phyloP scores from a whole-genome alignment of 2,797 vertebrate genomes.

The Eulemur coronatus region DNA sequence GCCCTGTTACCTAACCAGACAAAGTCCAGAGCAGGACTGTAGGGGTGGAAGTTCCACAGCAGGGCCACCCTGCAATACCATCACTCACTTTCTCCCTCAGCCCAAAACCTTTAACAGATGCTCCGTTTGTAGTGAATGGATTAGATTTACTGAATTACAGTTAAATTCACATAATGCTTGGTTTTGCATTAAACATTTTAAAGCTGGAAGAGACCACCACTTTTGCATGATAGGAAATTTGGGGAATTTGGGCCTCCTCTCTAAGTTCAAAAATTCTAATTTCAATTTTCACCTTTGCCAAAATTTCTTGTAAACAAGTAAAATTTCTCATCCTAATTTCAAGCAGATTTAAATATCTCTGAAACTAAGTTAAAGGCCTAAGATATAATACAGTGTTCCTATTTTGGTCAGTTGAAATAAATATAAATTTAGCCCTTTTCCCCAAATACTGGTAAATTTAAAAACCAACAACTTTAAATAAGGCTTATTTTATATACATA shows the following conservation, averaged over 20 bases:
- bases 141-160: background rate
- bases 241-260: background rate
- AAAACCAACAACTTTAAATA: background rate
- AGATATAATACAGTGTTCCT: background rate
- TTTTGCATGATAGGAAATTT: background rate
- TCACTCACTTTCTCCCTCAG: too few species aligned
- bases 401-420: background rate
- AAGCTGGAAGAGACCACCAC: background rate
- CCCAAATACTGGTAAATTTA: background rate
- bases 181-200: background rate
- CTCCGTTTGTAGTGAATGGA: background rate
- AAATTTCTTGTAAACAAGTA: background rate
- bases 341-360: slow-evolving; percentile 11
- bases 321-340: slow-evolving; percentile 4
- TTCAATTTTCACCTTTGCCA: background rate
- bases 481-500: background rate
- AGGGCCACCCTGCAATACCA: background rate
- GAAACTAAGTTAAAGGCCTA: background rate
- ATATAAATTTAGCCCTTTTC: background rate
- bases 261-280: background rate
- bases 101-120: background rate
- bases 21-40: background rate
- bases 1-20: background rate
- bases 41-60: background rate
- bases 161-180: background rate